A percentile compares a stretch with the other conserved stretches of the same genome.
Evolutionary conservation across 1,140 invertebrate genomes (phyloP).

Genomic region (Heliothis virescens): DNA sequence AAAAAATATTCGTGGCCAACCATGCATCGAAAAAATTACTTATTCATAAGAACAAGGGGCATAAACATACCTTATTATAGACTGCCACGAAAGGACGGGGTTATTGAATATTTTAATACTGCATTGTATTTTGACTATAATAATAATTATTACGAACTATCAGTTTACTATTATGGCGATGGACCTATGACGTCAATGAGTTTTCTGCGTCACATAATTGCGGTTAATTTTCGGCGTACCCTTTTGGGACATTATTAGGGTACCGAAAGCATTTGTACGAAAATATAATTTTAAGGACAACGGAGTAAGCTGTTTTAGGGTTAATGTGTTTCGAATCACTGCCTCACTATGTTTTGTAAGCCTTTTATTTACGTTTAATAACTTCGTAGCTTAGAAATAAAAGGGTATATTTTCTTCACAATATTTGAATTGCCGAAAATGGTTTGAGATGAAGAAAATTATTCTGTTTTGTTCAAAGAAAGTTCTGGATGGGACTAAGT

Average conservation of each 20-base stretch:
- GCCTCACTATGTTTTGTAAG: slow-evolving; percentile 52
- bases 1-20: background rate
- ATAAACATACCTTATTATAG: background rate
- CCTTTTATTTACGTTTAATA: slow-evolving; percentile 55
- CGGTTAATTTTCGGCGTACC: slow-evolving; percentile 49
- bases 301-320: slow-evolving; percentile 60
- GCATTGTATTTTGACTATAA: background rate
- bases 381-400: slow-evolving; percentile 38
- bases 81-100: background rate
- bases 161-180: background rate
- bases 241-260: slow-evolving; percentile 50
- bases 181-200: slow-evolving; percentile 1
- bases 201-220: slow-evolving; percentile 53
- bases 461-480: too few relatives aligned
- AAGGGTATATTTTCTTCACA: background rate
- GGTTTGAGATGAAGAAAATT: too few relatives aligned
- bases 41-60: slow-evolving; percentile 1
- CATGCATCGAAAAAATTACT: background rate
- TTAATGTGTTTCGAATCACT: slow-evolving; percentile 58
- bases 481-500: too few relatives aligned
- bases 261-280: slow-evolving; percentile 37
- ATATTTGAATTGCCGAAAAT: too few relatives aligned
- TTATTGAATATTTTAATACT: slow-evolving; percentile 9
- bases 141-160: background rate
- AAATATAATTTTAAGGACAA: slow-evolving; percentile 46